phyloP scores from a whole-genome alignment of 2,113 vertebrate genomes.

The Rhabdornis inornatus region DNA sequence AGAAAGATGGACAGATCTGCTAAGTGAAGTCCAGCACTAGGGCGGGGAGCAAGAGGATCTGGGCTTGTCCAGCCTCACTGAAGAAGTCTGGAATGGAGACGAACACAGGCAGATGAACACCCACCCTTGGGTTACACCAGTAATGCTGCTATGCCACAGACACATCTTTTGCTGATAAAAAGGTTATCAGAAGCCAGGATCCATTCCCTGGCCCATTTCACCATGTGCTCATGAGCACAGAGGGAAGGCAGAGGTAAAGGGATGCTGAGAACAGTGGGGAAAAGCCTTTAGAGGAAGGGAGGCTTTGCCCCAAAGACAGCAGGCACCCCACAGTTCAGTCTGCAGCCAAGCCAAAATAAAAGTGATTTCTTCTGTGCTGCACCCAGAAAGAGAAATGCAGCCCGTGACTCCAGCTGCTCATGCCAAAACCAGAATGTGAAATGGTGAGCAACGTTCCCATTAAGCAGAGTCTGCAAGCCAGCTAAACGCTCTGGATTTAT shows the following conservation, averaged over 20 bases:
- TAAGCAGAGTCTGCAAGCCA: not conserved
- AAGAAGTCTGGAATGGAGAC: not conserved
- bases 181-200: not conserved
- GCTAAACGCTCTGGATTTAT: not conserved
- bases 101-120: not conserved
- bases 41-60: not conserved
- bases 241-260: not conserved
- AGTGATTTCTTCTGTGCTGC: not conserved
- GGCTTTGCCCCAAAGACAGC: not conserved
- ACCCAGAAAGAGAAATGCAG: not conserved
- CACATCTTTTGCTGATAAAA: not conserved
- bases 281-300: not conserved
- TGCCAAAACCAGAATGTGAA: not conserved
- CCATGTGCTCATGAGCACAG: rapidly evolving
- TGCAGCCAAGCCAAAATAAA: not conserved
- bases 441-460: not conserved
- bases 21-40: not conserved
- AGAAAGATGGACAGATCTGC: not conserved
- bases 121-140: not conserved
- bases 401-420: not conserved
- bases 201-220: not conserved
- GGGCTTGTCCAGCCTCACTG: not conserved
- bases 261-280: not conserved
- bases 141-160: not conserved
- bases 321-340: not conserved